Conservation (phyloP, 2,113 vertebrate genomes). For the Poeciliopsis turrubarensis region DNA sequence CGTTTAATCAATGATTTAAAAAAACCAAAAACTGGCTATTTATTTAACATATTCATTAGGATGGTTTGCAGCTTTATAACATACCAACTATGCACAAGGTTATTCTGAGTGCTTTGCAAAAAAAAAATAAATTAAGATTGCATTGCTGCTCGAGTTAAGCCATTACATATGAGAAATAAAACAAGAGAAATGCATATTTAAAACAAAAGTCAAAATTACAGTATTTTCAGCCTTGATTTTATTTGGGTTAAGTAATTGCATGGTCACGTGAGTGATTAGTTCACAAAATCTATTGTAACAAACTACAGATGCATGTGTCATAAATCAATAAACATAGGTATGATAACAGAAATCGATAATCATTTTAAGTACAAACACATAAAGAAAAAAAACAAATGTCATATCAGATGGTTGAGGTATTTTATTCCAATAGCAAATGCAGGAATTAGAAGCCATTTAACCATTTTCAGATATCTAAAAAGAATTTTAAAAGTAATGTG, state of each 20-base stretch:
- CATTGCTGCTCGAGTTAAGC: no score
- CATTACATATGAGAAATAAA: background rate
- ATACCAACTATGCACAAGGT: background rate
- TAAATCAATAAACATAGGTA: background rate
- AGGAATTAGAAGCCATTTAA: no score
- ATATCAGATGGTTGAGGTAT: no score
- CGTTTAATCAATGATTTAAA: conserved; percentile 37
- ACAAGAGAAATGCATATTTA: background rate
- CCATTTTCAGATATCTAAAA: no score
- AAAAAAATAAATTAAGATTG: no score
- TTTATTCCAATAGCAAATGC: no score
- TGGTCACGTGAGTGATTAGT: background rate
- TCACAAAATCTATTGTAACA: background rate
- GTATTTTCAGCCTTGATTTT: no score
- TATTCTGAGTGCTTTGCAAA: no score
- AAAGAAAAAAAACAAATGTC: no score
- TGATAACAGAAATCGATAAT: no score
- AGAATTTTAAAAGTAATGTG: no score
- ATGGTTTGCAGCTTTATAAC: conserved; percentile 28
- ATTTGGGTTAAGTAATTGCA: background rate
- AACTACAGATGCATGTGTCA: background rate
- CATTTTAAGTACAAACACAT: no score
- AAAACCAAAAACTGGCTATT: conserved; percentile 4
- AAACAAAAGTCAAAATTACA: background rate
- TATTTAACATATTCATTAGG: conserved; percentile 28